Conservation (phyloP, 2,888 invertebrate genomes). For the Mythimna loreyi region DNA sequence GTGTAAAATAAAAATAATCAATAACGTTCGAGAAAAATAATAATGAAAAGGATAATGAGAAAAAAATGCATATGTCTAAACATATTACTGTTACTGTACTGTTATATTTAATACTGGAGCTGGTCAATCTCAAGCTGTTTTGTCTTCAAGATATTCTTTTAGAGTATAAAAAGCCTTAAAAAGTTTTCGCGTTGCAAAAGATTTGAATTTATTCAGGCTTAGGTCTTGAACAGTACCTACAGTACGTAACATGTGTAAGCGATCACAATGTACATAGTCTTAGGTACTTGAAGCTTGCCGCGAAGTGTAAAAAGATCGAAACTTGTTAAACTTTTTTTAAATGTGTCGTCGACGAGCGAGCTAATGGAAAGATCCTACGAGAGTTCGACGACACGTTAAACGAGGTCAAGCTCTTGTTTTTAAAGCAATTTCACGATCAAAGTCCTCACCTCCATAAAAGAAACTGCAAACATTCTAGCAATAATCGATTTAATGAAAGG, state of each 20-base stretch:
- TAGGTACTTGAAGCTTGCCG: constrained; percentile 28
- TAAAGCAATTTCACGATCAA: constrained; percentile 84
- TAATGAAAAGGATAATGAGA: too few relatives aligned
- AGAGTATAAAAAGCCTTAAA: too few relatives aligned
- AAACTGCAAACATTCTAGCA: constrained; percentile 79
- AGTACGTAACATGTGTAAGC: constrained; percentile 18
- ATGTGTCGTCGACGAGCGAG: constrained; percentile 51
- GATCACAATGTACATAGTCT: constrained; percentile 15
- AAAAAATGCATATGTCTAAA: too few relatives aligned
- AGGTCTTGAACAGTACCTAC: too few relatives aligned
- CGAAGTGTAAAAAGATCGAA: constrained; percentile 51
- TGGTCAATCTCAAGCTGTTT: too few relatives aligned
- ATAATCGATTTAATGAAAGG: constrained; percentile 88
- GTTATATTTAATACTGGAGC: too few relatives aligned
- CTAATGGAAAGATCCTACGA: constrained; percentile 60
- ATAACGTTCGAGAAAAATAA: too few relatives aligned
- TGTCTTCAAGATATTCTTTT: too few relatives aligned
- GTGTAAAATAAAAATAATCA: too few relatives aligned
- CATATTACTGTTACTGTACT: too few relatives aligned
- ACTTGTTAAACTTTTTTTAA: constrained; percentile 58
- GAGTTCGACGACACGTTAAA: constrained; percentile 67
- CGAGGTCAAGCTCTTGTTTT: constrained; percentile 80
- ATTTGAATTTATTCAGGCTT: too few relatives aligned
- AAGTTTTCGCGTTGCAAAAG: too few relatives aligned
- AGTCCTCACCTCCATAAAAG: constrained; percentile 83